Base-by-base conservation (phyloP, 1,140 invertebrate genomes). In the Zaprionus inermis region DNA sequence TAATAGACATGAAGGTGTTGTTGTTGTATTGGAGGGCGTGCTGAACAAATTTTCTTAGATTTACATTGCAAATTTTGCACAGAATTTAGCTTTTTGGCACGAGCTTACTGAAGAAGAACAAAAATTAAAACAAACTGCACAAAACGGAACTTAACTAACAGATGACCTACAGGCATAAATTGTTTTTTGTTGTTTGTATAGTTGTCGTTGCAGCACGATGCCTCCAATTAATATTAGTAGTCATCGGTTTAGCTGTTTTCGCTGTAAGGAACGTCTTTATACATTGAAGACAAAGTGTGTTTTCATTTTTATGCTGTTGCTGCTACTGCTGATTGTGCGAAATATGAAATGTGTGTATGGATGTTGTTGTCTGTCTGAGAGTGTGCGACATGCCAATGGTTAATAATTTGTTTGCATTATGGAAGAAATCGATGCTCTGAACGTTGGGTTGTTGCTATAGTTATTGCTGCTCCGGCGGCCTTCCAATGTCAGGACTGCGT, bases 351-450 rank as follows among this genome's bases (percentile, higher is more conserved):
- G 72, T 41, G 28, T 61, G 10, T 59, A 18, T 56, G 32, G 65
- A 51, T 51, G 28, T 70, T 51, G 28, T 70, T 70, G 68, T 77
- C 60, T 64, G 49, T 52, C 30, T 76, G 38, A 44, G 38, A 44
- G 41, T 64, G 44, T 66, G 56, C 38, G 51, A 58, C 60, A 51
- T 60, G 82, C 49, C 54, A 12, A 76, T 81, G 64, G 74, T 77
- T 74, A 67, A 74, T 86, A 20, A 49, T 49, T 49, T 88, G 77
- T 71, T 89, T 88, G 83, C 79, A 72, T 84, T 81, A 86, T 80
- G 83, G 83, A 86, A 86, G 83, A 88, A 83, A 75, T 86, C 77
- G 83, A 86, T 86, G 82, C 68, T 76, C 52, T 80, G 72, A 83
- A 83, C 83, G 84, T 88, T 86, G 83, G 83, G 83, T 77, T 86